Evolutionary conservation across 1,140 invertebrate species (phyloP).

Genomic region (Pomacea maculata): DNA sequence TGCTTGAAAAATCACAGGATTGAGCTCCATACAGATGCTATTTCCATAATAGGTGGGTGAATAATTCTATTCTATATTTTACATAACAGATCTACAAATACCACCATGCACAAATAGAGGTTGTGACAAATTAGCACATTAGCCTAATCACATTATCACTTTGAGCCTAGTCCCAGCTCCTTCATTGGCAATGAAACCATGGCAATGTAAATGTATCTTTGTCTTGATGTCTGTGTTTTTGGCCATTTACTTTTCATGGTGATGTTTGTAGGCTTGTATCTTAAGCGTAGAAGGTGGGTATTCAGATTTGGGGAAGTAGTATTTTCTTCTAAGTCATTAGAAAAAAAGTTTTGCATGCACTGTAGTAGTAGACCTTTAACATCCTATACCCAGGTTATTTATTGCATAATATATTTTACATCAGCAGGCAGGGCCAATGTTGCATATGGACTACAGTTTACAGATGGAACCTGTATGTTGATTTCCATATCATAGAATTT

Average conservation of each 20-base stretch:
- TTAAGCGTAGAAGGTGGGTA: background rate
- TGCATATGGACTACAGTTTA: too few species aligned
- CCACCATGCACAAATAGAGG: too few species aligned
- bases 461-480: background rate
- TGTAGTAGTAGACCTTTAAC: background rate
- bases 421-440: too few species aligned
- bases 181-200: too few species aligned
- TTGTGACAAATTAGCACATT: too few species aligned
- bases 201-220: background rate
- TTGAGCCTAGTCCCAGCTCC: too few species aligned
- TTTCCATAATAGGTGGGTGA: too few species aligned
- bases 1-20: too few species aligned
- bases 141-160: too few species aligned
- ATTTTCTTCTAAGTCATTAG: background rate
- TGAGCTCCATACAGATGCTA: too few species aligned
- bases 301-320: background rate
- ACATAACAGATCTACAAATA: too few species aligned
- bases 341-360: background rate
- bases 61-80: too few species aligned
- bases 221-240: constrained; percentile 5
- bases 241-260: background rate
- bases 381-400: background rate
- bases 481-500: background rate
- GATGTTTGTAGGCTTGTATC: background rate
- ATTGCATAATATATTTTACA: background rate